Conservation (phyloP, 2,888 invertebrate species). For the Gastrophysa polygoni region DNA sequence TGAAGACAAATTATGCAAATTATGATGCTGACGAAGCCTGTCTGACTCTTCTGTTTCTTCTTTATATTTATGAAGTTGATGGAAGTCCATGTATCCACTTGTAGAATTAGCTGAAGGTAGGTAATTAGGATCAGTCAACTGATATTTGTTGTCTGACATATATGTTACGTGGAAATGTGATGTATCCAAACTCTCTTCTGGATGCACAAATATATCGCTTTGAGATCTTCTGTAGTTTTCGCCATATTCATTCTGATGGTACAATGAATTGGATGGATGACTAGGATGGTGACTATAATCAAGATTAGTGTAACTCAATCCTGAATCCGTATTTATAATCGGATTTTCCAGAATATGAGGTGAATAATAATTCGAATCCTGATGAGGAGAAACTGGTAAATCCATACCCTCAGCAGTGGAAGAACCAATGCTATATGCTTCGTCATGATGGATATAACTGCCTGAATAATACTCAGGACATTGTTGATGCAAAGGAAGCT, state of each 20-base stretch:
- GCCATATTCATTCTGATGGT: conserved; percentile 50
- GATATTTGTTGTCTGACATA: conserved; percentile 64
- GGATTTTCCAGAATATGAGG: conserved; percentile 57
- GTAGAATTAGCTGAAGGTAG: conserved; percentile 56
- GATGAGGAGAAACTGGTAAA: conserved; percentile 56
- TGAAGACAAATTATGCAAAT: conserved; percentile 44
- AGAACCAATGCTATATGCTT: conserved; percentile 51
- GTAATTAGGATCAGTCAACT: conserved; percentile 48
- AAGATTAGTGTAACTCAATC: conserved; percentile 87
- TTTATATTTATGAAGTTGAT: conserved; percentile 67
- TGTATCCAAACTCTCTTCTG: conserved; percentile 63
- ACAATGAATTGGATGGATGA: conserved; percentile 40
- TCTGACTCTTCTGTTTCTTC: conserved; percentile 59
- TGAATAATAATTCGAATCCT: conserved; percentile 60
- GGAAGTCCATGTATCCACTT: conserved; percentile 65
- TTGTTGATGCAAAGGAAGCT: conserved; percentile 53
- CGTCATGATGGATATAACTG: conserved; percentile 54
- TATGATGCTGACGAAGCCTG: conserved; percentile 56
- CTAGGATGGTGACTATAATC: conserved; percentile 68
- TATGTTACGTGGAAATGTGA: conserved; percentile 58
- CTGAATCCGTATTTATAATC: conserved; percentile 84
- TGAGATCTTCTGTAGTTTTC: conserved; percentile 47
- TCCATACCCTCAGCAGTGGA: conserved; percentile 52
- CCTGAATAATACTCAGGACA: conserved; percentile 58
- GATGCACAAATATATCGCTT: conserved; percentile 59